Evolutionary conservation across 2,113 vertebrate species (phyloP).

Genomic region (Marcusenius ussheri): DNA sequence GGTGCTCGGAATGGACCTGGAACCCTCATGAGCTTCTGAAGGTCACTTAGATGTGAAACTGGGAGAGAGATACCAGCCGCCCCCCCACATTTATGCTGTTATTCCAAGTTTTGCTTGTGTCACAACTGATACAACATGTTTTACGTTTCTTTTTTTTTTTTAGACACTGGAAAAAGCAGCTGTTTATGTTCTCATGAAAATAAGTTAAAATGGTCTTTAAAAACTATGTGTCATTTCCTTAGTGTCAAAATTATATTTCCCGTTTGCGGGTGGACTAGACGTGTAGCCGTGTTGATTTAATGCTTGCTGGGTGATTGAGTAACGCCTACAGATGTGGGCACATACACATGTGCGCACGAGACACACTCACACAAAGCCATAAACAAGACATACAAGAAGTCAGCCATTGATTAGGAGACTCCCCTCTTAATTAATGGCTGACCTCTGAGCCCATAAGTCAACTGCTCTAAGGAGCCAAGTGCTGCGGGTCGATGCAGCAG

Average conservation of each 20-base stretch:
- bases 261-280: neutral
- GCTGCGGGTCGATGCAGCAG: neutral
- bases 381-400: neutral
- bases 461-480: neutral
- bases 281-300: neutral
- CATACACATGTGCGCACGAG: neutral
- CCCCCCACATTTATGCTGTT: neutral
- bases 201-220: neutral
- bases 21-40: neutral
- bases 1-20: neutral
- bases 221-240: neutral
- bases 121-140: neutral
- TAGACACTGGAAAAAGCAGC: neutral
- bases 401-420: neutral
- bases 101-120: neutral
- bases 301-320: neutral
- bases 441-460: neutral
- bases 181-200: neutral
- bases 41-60: neutral
- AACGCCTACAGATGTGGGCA: neutral
- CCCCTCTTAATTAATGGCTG: neutral
- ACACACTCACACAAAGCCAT: neutral
- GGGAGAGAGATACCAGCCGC: neutral
- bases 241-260: neutral
- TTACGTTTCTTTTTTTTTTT: neutral